Base-by-base conservation (phyloP, 1,140 invertebrate genomes). In the Caerostris extrusa region DNA sequence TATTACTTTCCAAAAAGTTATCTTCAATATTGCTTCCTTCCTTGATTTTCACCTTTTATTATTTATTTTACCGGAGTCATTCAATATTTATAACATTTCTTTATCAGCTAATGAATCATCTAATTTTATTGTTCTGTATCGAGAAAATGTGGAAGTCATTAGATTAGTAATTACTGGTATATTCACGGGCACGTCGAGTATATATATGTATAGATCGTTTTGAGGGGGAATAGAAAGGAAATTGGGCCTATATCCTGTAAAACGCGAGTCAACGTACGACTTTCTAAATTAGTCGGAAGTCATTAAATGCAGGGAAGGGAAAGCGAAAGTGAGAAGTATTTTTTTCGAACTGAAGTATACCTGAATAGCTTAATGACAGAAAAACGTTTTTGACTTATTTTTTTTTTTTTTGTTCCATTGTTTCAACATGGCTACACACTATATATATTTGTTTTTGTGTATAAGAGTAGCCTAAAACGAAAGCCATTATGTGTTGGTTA, bases 261-360 rank as follows among this genome's bases (percentile, higher is more conserved):
- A 77, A 71, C 67, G 3, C 19, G 69, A 77, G 71, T 77, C 71
- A 77, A 77, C 7, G 71, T 5, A 77, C 71, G 71, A 77, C 34
- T 12, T 53, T 2, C 5, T 12, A 77, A 77, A 50, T 34, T 19
- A 77, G 71, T 77, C 71, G 71, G 71, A 77, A 77, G 53, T 77
- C 71, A 53, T 77, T 77, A 77, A 50, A 77, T 53, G 10, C 19
- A 53, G 34, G 71, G 34, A 77, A 77, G 50, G 34, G 34, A 34
- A 53, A 10, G 4, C 71, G 50, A 12, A 77, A 53, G 0, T 77
- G 71, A 34, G 53, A 50, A 77, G 53, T 34, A 14, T 5, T 53
- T 50, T 50, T 34, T 50, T 34, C 12, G 34, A 53, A 14, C 10
- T 77, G 19, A 50, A 77, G 50, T 34, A 71, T 50, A 53, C 17